Conservation (phyloP, 1,140 invertebrate genomes). For the Eriosoma lanigerum region DNA sequence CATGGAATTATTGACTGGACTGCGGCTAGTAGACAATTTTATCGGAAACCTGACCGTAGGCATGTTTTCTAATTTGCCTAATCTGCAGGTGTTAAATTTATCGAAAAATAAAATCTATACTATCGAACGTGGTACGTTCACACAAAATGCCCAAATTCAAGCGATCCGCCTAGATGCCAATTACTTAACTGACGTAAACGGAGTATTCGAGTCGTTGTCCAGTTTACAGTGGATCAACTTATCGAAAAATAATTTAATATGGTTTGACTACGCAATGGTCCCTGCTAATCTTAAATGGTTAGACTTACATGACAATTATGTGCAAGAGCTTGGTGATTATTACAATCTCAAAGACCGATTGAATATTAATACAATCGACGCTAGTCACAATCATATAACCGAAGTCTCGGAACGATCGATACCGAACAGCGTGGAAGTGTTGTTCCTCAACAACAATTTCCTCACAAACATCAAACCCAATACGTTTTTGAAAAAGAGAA, state of each 20-base stretch:
- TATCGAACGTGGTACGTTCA: constrained; percentile 80
- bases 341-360: constrained; percentile 76
- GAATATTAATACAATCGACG: constrained; percentile 78
- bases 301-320: constrained; percentile 84
- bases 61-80: constrained; percentile 81
- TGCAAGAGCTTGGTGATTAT: constrained; percentile 82
- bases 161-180: constrained; percentile 85
- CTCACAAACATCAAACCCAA: constrained; percentile 77
- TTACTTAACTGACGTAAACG: constrained; percentile 82
- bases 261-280: constrained; percentile 88
- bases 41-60: constrained; percentile 80
- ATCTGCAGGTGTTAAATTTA: constrained; percentile 80
- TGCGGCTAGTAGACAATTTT: constrained; percentile 82
- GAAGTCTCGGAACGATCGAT: constrained; percentile 77
- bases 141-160: constrained; percentile 74
- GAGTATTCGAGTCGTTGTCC: constrained; percentile 77
- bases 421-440: constrained; percentile 83
- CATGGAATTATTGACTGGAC: constrained; percentile 78
- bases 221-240: constrained; percentile 83
- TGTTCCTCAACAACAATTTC: constrained; percentile 88
- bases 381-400: constrained; percentile 82
- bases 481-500: constrained; percentile 81
- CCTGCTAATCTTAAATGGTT: constrained; percentile 85
- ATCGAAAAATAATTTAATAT: constrained; percentile 86
- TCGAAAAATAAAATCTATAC: constrained; percentile 84